phyloP scores from a whole-genome alignment of 2,888 invertebrate species.

The Seira musarum region DNA sequence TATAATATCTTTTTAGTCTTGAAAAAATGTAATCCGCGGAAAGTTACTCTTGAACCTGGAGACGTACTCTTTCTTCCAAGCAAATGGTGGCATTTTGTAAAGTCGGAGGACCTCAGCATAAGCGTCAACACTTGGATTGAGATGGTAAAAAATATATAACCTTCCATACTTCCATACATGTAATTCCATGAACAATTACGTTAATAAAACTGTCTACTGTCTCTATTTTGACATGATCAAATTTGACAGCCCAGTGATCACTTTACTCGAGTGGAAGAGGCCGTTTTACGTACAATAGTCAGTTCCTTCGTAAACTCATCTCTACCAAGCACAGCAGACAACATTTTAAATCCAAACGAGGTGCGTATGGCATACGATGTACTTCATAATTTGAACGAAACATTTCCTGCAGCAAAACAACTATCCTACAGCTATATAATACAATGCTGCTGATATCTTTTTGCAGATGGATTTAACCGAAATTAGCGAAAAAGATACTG shows the following conservation, averaged over 20 bases:
- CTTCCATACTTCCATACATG: no score
- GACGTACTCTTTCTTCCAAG: conserved; percentile 91
- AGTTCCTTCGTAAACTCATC: conserved; percentile 71
- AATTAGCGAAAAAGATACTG: conserved; percentile 52
- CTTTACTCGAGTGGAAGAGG: conserved; percentile 77
- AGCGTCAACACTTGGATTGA: conserved; percentile 86
- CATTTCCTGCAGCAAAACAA: no score
- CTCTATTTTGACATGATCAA: no score
- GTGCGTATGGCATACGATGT: no score
- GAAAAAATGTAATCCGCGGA: conserved; percentile 53
- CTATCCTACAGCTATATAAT: background rate
- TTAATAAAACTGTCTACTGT: no score
- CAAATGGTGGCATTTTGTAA: conserved; percentile 98
- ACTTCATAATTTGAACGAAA: no score
- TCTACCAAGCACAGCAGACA: conserved; percentile 54
- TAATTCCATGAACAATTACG: no score
- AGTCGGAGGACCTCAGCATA: conserved; percentile 76
- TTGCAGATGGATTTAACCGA: conserved; percentile 61
- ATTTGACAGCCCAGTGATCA: conserved; percentile 73
- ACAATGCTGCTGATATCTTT: conserved; percentile 11
- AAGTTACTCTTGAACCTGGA: conserved; percentile 79
- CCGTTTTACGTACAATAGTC: conserved; percentile 80
- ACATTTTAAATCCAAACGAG: conserved; percentile 68
- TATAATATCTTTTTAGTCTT: conserved; percentile 62
- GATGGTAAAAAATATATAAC: no score